Conservation (phyloP, 2,888 invertebrate species). For the Synergus laeviventris region DNA sequence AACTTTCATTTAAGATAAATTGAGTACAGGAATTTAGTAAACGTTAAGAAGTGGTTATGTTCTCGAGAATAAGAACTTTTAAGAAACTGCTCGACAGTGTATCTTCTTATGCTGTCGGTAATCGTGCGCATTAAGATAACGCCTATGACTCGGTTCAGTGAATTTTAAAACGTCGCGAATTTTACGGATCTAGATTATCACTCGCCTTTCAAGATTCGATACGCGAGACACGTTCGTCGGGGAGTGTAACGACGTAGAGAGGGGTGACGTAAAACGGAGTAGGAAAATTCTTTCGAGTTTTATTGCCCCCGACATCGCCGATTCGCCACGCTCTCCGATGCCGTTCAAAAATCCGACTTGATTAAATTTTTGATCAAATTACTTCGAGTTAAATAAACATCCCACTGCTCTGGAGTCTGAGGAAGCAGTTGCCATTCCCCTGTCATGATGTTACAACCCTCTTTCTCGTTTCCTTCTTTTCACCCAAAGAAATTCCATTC, state of each 20-base stretch:
- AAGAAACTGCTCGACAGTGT: neutral
- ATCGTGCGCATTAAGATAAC: constrained; percentile 33
- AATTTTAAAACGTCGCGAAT: constrained; percentile 37
- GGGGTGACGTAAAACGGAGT: constrained; percentile 49
- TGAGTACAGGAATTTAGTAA: neutral
- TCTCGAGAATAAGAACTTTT: neutral
- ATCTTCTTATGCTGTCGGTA: constrained; percentile 6
- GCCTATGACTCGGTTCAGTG: constrained; percentile 22
- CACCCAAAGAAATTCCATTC: neutral
- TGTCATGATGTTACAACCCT: neutral
- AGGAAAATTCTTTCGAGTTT: constrained; percentile 68
- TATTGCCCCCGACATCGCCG: constrained; percentile 68
- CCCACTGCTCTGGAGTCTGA: constrained; percentile 54
- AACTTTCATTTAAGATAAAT: neutral
- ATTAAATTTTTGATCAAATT: constrained; percentile 77
- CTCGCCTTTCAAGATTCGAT: constrained; percentile 55
- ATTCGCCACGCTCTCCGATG: constrained; percentile 70
- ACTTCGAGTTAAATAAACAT: constrained; percentile 75
- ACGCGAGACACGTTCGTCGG: constrained; percentile 46
- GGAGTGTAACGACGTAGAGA: constrained; percentile 35
- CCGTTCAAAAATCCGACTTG: constrained; percentile 74
- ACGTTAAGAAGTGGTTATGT: neutral
- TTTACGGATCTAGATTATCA: constrained; percentile 44
- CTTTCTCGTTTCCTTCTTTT: neutral
- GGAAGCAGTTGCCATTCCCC: constrained; percentile 51